Evolutionary conservation across 1,140 invertebrate species (phyloP).

Genomic region (Drosophila nebulosa): DNA sequence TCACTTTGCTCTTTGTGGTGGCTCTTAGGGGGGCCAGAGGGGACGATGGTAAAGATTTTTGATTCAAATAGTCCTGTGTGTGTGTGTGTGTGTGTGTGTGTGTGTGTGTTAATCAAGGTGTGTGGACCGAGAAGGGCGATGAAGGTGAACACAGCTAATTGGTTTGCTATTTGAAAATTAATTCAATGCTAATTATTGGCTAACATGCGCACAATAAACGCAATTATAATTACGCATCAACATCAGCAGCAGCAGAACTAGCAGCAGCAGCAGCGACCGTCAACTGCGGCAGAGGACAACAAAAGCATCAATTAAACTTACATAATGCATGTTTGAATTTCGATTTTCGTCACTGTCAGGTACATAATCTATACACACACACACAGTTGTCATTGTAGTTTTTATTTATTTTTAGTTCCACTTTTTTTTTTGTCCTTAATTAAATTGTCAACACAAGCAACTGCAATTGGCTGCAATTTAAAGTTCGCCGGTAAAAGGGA

Average conservation of each 20-base stretch:
- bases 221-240: conserved; percentile 55
- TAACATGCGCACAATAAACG: conserved; percentile 62
- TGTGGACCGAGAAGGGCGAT: not conserved
- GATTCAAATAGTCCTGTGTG: not conserved
- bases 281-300: conserved; percentile 8
- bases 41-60: conserved; percentile 20
- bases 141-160: conserved; percentile 56
- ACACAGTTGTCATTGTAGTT: conserved; percentile 1
- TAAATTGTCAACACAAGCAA: conserved; percentile 35
- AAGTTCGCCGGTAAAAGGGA: too few relatives aligned
- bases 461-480: not conserved
- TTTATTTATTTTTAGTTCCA: conserved; percentile 7
- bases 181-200: conserved; percentile 70
- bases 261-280: not conserved
- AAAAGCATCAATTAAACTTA: conserved; percentile 52
- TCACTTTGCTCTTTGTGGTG: too few relatives aligned
- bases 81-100: not conserved
- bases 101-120: not conserved
- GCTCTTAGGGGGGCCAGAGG: too few relatives aligned
- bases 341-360: conserved; percentile 35
- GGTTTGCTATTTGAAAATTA: conserved; percentile 68
- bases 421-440: conserved; percentile 24
- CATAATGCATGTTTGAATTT: conserved; percentile 51
- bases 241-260: conserved; percentile 23
- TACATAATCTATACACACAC: not conserved